Conservation (phyloP, 2,113 vertebrate species). For the Nanorana parkeri region DNA sequence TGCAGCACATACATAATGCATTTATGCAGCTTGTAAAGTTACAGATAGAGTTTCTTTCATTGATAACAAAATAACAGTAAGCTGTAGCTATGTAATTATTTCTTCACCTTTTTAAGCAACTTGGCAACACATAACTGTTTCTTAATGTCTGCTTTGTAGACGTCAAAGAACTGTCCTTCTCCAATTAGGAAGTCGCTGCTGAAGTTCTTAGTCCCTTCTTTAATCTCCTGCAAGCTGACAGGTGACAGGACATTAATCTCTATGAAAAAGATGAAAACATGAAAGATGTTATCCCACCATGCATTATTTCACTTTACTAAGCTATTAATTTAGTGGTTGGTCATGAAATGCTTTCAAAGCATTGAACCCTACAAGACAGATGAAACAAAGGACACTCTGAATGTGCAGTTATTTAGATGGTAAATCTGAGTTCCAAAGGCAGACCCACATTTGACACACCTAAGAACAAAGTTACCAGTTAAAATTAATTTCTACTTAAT, state of each 20-base stretch:
- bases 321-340: background rate
- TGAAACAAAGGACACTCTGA: background rate
- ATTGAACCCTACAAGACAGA: background rate
- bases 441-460: too few relatives aligned
- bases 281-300: background rate
- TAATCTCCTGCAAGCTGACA: constrained; percentile 68
- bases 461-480: too few relatives aligned
- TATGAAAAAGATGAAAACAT: constrained; percentile 41
- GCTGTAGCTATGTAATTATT: background rate
- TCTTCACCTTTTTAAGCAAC: constrained; percentile 71
- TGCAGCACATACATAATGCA: too few relatives aligned
- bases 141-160: constrained; percentile 71
- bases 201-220: constrained; percentile 71
- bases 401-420: background rate
- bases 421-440: background rate
- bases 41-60: too few relatives aligned
- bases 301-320: constrained; percentile 8
- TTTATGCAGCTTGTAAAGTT: too few relatives aligned
- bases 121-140: constrained; percentile 71
- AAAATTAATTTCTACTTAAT: too few relatives aligned
- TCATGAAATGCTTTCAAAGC: background rate
- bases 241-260: constrained; percentile 50
- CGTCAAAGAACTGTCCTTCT: constrained; percentile 67
- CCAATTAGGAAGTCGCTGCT: constrained; percentile 70
- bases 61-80: too few relatives aligned